Evolutionary conservation across 2,113 vertebrate genomes (phyloP).

Genomic region (Oenanthe melanoleuca): DNA sequence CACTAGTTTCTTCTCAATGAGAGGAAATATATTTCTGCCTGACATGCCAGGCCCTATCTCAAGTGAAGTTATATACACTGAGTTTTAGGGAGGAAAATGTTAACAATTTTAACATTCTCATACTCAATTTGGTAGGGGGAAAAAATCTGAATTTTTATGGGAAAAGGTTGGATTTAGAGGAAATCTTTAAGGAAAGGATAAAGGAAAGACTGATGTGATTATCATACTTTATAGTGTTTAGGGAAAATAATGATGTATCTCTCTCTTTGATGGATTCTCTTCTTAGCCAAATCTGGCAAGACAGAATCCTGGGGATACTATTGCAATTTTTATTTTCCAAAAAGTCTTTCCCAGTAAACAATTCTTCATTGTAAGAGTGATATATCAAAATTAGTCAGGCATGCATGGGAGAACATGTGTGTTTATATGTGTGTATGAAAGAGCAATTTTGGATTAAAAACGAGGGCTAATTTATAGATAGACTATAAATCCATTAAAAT

Average conservation of each 20-base stretch:
- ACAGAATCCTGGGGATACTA: background rate
- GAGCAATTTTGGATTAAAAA: background rate
- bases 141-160: constrained; percentile 41
- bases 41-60: background rate
- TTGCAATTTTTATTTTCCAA: background rate
- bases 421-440: background rate
- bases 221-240: constrained; percentile 12
- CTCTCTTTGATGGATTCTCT: background rate
- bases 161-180: constrained; percentile 19
- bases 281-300: background rate
- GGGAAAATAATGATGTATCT: constrained; percentile 29
- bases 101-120: background rate
- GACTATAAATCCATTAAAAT: background rate
- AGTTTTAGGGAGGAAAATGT: background rate
- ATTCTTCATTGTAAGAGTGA: background rate
- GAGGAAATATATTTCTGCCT: background rate
- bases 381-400: background rate
- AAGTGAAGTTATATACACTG: background rate
- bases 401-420: background rate
- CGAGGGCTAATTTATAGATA: background rate
- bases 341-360: background rate
- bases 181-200: constrained; percentile 13
- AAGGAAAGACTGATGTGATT: constrained; percentile 52
- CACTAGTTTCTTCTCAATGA: background rate
- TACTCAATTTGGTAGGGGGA: background rate